phyloP scores from a whole-genome alignment of 2,888 invertebrate species.

The Eumacrocentrus americanus region DNA sequence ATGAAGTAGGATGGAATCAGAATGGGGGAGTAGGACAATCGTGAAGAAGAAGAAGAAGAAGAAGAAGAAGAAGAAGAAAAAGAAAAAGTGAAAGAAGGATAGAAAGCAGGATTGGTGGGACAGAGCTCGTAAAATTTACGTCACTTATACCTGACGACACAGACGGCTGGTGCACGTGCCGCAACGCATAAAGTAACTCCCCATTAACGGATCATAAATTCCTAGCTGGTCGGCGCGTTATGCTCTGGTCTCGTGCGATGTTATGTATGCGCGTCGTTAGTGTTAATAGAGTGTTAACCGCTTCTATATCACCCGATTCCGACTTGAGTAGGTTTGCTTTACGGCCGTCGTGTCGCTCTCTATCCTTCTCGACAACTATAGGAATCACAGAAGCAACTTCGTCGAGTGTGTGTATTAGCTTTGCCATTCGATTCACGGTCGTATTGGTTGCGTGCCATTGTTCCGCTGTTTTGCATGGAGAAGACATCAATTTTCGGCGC shows the following conservation, averaged over 20 bases:
- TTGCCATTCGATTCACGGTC: slow-evolving; percentile 8
- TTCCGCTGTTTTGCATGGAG: slow-evolving; percentile 57
- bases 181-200: slow-evolving; percentile 57
- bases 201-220: slow-evolving; percentile 60
- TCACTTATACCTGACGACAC: slow-evolving; percentile 43
- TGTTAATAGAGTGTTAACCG: slow-evolving; percentile 62
- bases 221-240: slow-evolving; percentile 36
- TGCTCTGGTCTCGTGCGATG: slow-evolving; percentile 42
- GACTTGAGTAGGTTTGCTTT: slow-evolving; percentile 37
- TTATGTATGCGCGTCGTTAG: slow-evolving; percentile 62
- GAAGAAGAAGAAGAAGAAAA: too few species aligned
- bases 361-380: neutral
- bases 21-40: slow-evolving; percentile 13
- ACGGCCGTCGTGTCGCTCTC: slow-evolving; percentile 3
- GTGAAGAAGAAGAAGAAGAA: neutral
- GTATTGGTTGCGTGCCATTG: slow-evolving; percentile 47
- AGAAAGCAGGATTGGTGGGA: slow-evolving; percentile 27
- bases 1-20: neutral
- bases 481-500: slow-evolving; percentile 58
- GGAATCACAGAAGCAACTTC: slow-evolving; percentile 46
- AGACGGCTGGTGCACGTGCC: slow-evolving; percentile 44
- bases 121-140: slow-evolving; percentile 47
- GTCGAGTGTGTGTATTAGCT: slow-evolving; percentile 64
- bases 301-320: slow-evolving; percentile 57
- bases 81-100: slow-evolving; percentile 3